These are phyloP conservation scores for Spialia ferax DNA, from an alignment of 2,888 invertebrate genomes.

Conservation along the genomic window DNA sequence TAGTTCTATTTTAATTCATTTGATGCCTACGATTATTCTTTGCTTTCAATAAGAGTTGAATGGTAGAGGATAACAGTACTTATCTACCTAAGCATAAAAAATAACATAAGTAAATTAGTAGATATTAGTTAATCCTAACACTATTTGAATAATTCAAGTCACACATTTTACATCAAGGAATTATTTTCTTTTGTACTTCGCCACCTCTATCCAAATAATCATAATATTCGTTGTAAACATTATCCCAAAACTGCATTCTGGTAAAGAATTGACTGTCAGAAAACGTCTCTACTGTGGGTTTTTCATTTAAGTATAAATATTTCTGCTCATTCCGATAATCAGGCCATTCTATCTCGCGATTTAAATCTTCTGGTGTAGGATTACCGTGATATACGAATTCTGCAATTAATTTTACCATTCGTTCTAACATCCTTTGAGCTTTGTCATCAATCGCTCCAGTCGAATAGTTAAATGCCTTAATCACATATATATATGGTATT, in stretches of 20 bases:
- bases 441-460: slow-evolving; percentile 42
- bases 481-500: slow-evolving; percentile 46
- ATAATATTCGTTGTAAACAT: slow-evolving; percentile 49
- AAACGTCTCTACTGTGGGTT: slow-evolving; percentile 37
- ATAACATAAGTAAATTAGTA: too few relatives aligned
- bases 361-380: slow-evolving; percentile 45
- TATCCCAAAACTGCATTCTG: slow-evolving; percentile 52
- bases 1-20: too few relatives aligned
- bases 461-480: slow-evolving; percentile 40
- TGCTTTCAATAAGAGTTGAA: too few relatives aligned
- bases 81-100: too few relatives aligned
- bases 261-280: slow-evolving; percentile 19
- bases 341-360: slow-evolving; percentile 45
- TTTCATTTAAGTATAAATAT: slow-evolving; percentile 50
- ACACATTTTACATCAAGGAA: slow-evolving; percentile 4
- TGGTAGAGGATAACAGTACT: too few relatives aligned
- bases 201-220: slow-evolving; percentile 42
- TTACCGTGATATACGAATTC: slow-evolving; percentile 54
- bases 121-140: too few relatives aligned
- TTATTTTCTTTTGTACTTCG: slow-evolving; percentile 19
- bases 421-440: slow-evolving; percentile 43
- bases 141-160: too few relatives aligned
- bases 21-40: too few relatives aligned
- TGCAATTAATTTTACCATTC: slow-evolving; percentile 42
- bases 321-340: slow-evolving; percentile 42